Evolutionary conservation across 2,888 invertebrate genomes (phyloP), one percentile per base, ranked within the genome.

Genomic region (Pollenia labialis): DNA sequence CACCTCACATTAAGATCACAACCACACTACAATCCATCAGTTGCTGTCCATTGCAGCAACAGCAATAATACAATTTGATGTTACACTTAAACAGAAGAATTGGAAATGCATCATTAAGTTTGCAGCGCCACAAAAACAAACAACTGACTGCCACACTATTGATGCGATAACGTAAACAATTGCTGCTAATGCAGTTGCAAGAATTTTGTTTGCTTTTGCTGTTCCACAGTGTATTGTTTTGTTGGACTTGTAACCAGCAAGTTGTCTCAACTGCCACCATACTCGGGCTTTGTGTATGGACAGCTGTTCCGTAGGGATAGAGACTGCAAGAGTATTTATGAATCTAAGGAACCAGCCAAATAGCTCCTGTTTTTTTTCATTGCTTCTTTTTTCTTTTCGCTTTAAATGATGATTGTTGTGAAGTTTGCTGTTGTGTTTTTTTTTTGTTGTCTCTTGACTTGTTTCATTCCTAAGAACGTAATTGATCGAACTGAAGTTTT

Each of bases 1-100:
- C 92, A 90, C 90, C 89, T 90, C 91, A 90, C 92, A 91, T 92
- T 91, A 91, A 90, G 79, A 90, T 89, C 90, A 48, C 56, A 81
- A 44, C 60, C 18, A 44, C 40, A 54, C 6, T 32, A 6, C 83
- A 83, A 84, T 79, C 50, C 76, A 81, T 76, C 84, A 79, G 42
- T 58, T 50, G 58, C 50, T 48, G 54, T 32, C 6, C 68, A 75
- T 48, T 68, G 46, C 56, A 62, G 16, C 71, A 60, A 8, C 23
- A 54, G 16, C 44, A 66, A 62, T 48, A 75, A 60, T 50, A 58
- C 62, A 64, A 74, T 32, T 40, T 68, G 74, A 46, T 54, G 66
- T 81, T 50, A 82, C 75, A 82, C 68, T 82, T 69, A 76, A 44
- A 44, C 18, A 62, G 46, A 76, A 56, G 52, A 68, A 85, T 85